These are phyloP conservation scores for Synergus japonicus DNA, from an alignment of 2,888 invertebrate species.

Conservation along the genomic window DNA sequence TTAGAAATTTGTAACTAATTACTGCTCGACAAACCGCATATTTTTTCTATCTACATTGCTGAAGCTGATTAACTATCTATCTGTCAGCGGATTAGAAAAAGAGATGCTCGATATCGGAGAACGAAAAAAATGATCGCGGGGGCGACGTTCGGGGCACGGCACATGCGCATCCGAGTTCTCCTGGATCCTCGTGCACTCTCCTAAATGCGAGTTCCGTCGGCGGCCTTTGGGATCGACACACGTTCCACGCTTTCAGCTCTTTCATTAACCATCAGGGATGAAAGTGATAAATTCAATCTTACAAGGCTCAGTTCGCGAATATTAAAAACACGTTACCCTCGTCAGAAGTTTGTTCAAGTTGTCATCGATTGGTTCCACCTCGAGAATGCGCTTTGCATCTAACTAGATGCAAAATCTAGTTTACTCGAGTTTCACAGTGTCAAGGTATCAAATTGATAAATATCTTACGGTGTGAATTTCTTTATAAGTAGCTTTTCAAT, in stretches of 20 bases:
- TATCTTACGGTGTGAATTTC: not conserved
- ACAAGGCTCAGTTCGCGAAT: not conserved
- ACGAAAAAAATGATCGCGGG: slow-evolving; percentile 55
- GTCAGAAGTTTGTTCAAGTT: not conserved
- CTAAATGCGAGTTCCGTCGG: slow-evolving; percentile 61
- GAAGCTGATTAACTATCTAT: slow-evolving; percentile 46
- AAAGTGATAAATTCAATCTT: not conserved
- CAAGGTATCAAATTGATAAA: not conserved
- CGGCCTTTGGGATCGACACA: slow-evolving; percentile 55
- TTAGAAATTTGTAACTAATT: no score
- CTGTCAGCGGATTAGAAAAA: slow-evolving; percentile 46
- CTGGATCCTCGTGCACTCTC: slow-evolving; percentile 50
- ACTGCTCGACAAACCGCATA: slow-evolving; percentile 36
- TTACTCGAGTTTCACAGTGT: not conserved
- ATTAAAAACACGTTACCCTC: not conserved
- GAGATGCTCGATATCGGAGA: slow-evolving; percentile 51
- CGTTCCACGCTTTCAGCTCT: slow-evolving; percentile 16
- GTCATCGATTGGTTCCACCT: slow-evolving; percentile 16
- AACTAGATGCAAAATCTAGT: not conserved
- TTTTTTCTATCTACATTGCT: slow-evolving; percentile 44
- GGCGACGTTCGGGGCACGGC: slow-evolving; percentile 64
- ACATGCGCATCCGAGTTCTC: slow-evolving; percentile 63
- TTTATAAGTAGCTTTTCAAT: not conserved
- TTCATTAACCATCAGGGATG: not conserved
- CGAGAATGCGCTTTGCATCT: not conserved